Conservation (phyloP, 2,888 invertebrate genomes). For the Plagodis pulveraria region DNA sequence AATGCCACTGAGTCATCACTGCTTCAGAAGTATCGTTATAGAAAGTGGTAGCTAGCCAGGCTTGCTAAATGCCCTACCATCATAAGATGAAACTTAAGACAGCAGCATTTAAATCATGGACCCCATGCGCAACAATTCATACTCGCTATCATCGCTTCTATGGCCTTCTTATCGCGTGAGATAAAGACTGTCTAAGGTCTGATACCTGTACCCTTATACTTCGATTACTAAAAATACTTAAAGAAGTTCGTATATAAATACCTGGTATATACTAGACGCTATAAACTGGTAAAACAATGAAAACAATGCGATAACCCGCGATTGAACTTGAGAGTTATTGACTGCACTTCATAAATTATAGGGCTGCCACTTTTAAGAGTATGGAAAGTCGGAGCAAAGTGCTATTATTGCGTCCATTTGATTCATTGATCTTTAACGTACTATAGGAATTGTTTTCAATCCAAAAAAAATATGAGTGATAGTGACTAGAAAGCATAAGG, state of each 20-base stretch:
- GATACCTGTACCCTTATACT: background rate
- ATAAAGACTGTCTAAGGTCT: too few species aligned
- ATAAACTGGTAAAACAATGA: slow-evolving; percentile 50
- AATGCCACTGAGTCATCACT: too few species aligned
- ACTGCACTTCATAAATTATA: slow-evolving; percentile 37
- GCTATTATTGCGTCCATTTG: slow-evolving; percentile 3
- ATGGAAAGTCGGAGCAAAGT: slow-evolving; percentile 1
- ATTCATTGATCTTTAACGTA: background rate
- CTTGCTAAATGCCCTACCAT: too few species aligned
- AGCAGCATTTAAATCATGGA: too few species aligned
- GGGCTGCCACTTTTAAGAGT: slow-evolving; percentile 38
- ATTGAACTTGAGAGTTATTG: slow-evolving; percentile 54
- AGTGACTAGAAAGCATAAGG: too few species aligned
- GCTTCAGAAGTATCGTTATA: too few species aligned
- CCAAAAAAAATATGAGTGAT: too few species aligned
- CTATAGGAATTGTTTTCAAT: background rate
- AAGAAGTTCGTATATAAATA: slow-evolving; percentile 31
- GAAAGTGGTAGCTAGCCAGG: too few species aligned
- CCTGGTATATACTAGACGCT: slow-evolving; percentile 33
- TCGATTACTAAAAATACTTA: slow-evolving; percentile 1
- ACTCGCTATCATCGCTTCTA: too few species aligned
- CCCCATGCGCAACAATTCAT: too few species aligned
- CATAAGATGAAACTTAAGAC: too few species aligned
- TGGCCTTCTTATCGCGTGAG: too few species aligned
- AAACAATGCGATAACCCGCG: slow-evolving; percentile 53